Conservation (phyloP, 2,797 vertebrate species). For the Coccyzus lansbergi region DNA sequence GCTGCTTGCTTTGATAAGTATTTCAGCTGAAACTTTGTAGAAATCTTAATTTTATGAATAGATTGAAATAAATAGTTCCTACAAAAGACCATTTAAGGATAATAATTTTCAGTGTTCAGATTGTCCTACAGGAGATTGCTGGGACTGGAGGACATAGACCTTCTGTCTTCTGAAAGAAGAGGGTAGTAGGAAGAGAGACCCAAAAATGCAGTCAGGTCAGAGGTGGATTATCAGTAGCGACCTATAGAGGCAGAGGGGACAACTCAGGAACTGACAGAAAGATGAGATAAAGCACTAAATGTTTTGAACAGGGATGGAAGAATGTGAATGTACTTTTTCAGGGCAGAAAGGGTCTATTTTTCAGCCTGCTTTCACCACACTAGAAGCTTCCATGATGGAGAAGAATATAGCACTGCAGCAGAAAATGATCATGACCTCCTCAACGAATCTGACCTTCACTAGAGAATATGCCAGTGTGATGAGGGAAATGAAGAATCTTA, state of each 20-base stretch:
- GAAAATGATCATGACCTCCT: not conserved
- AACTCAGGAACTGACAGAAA: not conserved
- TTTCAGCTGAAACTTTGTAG: not conserved
- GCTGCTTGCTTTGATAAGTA: not conserved
- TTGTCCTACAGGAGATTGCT: not conserved
- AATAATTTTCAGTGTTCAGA: not conserved
- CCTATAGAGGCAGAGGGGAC: not conserved
- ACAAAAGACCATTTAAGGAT: not conserved
- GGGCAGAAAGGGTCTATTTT: constrained; percentile 28
- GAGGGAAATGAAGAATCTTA: constrained; percentile 49
- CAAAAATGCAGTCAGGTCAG: not conserved
- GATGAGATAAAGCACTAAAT: not conserved
- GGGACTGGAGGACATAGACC: not conserved
- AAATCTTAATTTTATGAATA: not conserved
- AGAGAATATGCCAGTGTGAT: constrained; percentile 33
- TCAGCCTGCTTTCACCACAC: not conserved
- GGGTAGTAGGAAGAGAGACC: not conserved
- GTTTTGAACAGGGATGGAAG: not conserved
- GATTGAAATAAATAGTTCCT: not conserved
- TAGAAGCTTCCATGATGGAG: constrained; percentile 27
- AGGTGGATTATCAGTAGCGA: not conserved
- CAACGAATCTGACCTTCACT: not conserved
- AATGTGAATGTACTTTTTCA: not conserved
- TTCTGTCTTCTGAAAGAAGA: not conserved
- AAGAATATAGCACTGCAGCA: constrained; percentile 31